A percentile compares a stretch with the other conserved stretches of the same genome.
phyloP scores from a whole-genome alignment of 2,888 invertebrate species.

The Scaptomyza reducta region DNA sequence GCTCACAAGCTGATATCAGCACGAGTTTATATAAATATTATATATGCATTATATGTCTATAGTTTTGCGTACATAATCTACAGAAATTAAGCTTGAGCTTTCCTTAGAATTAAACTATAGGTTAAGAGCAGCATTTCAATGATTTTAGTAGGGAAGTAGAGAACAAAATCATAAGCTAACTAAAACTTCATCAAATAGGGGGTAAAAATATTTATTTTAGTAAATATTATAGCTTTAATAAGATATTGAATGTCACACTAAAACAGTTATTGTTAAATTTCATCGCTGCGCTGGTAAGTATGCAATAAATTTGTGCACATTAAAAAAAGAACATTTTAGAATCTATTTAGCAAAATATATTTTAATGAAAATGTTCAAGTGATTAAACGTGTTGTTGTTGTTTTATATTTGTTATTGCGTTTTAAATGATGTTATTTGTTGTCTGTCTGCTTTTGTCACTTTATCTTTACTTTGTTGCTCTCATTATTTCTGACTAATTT shows the following conservation, averaged over 20 bases:
- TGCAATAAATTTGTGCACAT: slow-evolving; percentile 42
- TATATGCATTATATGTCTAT: slow-evolving; percentile 1
- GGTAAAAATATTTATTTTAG: no score
- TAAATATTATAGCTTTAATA: no score
- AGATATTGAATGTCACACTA: neutral
- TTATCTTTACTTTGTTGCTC: slow-evolving; percentile 27
- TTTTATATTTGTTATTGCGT: slow-evolving; percentile 43
- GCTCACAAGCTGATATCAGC: slow-evolving; percentile 4
- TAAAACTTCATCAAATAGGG: neutral
- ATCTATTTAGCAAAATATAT: neutral
- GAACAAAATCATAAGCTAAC: neutral
- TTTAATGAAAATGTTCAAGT: no score
- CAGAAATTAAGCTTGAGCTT: slow-evolving; percentile 7
- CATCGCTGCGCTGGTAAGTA: slow-evolving; percentile 49
- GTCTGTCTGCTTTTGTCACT: slow-evolving; percentile 32
- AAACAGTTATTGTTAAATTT: neutral
- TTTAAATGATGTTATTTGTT: slow-evolving; percentile 35
- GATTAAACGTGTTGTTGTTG: neutral
- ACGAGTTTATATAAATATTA: neutral
- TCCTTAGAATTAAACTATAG: neutral
- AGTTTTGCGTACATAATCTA: neutral
- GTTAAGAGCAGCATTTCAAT: neutral
- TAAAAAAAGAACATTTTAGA: neutral
- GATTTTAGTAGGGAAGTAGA: neutral
- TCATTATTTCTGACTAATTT: slow-evolving; percentile 7